Conservation (phyloP, 2,113 vertebrate genomes). For the Cyprinus carpio region DNA sequence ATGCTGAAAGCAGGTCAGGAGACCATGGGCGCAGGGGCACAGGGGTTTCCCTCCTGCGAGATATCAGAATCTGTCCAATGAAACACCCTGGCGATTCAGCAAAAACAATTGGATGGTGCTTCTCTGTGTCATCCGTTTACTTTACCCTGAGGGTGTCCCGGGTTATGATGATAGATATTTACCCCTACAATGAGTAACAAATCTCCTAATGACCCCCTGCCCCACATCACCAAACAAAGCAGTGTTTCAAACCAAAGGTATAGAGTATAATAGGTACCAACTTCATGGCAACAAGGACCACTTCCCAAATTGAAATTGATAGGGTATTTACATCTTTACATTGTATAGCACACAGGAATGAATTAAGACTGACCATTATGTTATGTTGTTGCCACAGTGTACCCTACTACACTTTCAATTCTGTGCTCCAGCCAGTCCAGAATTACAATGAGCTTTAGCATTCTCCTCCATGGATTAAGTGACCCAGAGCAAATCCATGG, state of each 20-base stretch:
- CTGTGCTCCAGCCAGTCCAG: slow-evolving; percentile 40
- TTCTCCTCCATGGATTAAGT: slow-evolving; percentile 70
- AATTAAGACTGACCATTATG: background rate
- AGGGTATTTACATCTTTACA: background rate
- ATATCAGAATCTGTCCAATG: slow-evolving; percentile 57
- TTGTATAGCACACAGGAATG: background rate
- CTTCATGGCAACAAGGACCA: background rate
- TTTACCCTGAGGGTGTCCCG: slow-evolving; percentile 32
- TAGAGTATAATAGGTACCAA: background rate
- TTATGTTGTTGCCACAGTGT: background rate
- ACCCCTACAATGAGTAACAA: slow-evolving; percentile 18
- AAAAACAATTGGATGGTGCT: slow-evolving; percentile 62
- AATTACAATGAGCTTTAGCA: slow-evolving; percentile 69
- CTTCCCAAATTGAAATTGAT: background rate
- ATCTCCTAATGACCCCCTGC: background rate
- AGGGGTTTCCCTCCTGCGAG: slow-evolving; percentile 29
- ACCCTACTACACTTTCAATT: slow-evolving; percentile 25
- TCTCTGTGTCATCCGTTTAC: slow-evolving; percentile 59
- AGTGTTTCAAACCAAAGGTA: background rate
- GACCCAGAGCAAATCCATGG: slow-evolving; percentile 73
- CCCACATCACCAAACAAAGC: slow-evolving; percentile 9
- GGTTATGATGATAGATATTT: slow-evolving; percentile 29
- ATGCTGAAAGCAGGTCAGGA: slow-evolving; percentile 25
- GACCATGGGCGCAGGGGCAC: slow-evolving; percentile 15
- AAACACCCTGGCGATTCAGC: slow-evolving; percentile 68